Base-by-base conservation (phyloP, 1,140 invertebrate genomes). In the Solenopsis invicta region DNA sequence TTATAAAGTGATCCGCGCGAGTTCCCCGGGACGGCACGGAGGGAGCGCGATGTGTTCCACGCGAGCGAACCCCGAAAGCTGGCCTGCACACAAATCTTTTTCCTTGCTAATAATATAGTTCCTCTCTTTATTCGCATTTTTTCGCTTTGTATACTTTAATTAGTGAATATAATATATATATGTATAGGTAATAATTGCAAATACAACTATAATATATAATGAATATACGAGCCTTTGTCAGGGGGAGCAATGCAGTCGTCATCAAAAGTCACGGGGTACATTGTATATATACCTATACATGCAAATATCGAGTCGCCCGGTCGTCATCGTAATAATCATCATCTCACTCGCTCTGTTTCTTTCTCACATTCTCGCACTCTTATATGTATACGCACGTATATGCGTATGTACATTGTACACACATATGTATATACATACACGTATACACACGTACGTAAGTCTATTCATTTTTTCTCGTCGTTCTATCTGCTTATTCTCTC, bases 191-290 rank as follows among this genome's bases (percentile, higher is more conserved):
- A 93, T 94, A 94, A 93, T 93, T 93, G 88, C 88, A 93, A 93
- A 93, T 94, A 93, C 90, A 93, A 93, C 92, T 94, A 93, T 29
- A 29, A 29, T 29, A 29, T 92, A 76, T 93, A 93, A 92, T 93
- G 91, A 93, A 93, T 93, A 93, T 93, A 93, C 91, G 91, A 94
- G 93, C 92, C 89, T 94, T 94, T 93, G 92, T 94, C 90, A 92
- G 82, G 91, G 89, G 91, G 92, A 93, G 89, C 88, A 92, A 93
- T 92, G 90, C 91, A 93, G 92, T 93, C 91, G 92, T 93, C 92
- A 75, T 93, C 90, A 89, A 92, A 92, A 90, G 74, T 91, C 86
- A 88, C 85, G 85, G 76, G 87, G 81, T 88, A 86, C 48, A 77
- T 86, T 88, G 52, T 90, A 90, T 59, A 85, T 90, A 90, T 59